Percentiles rank a stretch among this genome's conserved stretches.
Conservation (phyloP, 2,113 vertebrate genomes). For the Melanerpes aurifrons region DNA sequence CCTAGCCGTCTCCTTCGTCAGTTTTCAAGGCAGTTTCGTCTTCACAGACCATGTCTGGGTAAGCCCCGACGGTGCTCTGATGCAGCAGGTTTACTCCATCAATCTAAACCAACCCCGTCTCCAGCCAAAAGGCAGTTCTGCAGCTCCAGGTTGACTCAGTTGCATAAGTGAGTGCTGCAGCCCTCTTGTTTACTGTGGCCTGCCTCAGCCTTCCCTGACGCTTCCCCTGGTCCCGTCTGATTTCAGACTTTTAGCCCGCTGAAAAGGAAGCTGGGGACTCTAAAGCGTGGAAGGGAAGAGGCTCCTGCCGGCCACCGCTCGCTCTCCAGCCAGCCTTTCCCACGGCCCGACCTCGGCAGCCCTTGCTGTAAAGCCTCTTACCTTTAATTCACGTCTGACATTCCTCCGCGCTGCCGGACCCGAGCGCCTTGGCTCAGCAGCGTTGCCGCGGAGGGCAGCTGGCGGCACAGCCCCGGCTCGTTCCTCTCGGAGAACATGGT, state of each 20-base stretch:
- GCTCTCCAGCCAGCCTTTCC: not conserved
- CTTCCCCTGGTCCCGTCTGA: not conserved
- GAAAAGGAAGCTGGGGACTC: too few relatives aligned
- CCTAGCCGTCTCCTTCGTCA: not conserved
- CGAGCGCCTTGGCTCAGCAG: not conserved
- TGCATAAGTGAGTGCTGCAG: not conserved
- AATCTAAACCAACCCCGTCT: accelerated
- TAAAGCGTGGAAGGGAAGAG: accelerated
- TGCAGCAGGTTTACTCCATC: accelerated
- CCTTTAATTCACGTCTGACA: not conserved
- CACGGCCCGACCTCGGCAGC: not conserved
- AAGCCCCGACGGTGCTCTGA: accelerated
- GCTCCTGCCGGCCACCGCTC: not conserved
- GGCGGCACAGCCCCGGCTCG: not conserved
- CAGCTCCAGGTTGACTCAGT: not conserved
- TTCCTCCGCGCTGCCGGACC: not conserved
- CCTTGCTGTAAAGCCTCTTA: not conserved
- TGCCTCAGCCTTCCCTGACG: not conserved
- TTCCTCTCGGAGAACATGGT: not conserved
- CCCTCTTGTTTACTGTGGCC: not conserved
- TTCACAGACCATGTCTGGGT: accelerated
- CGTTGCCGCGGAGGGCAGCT: not conserved
- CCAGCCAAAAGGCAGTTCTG: accelerated
- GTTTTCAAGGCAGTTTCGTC: not conserved
- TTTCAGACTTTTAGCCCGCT: accelerated